Evolutionary conservation across 1,140 invertebrate genomes (phyloP), one percentile per base, ranked within the genome.

Genomic region (Achatina immaculata): DNA sequence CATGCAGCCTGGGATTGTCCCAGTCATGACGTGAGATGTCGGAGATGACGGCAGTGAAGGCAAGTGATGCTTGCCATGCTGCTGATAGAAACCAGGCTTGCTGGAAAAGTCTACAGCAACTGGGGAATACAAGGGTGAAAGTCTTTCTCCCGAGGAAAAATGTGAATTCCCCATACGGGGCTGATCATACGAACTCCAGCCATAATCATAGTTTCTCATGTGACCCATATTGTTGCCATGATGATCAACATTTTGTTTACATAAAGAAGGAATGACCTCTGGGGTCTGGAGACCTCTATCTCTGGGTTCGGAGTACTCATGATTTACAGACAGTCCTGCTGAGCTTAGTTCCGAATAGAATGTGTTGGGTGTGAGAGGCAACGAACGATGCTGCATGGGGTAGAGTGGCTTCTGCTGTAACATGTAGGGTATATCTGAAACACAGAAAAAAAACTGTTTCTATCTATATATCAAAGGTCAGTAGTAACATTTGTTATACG

Each of bases 341-440:
- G 76, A 78, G 7, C 76, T 65, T 11, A 65, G 3, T 21, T 69
- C 76, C 21, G 76, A 66, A 40, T 78, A 78, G 65, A 78, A 78
- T 19, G 58, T 68, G 76, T 42, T 42, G 31, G 76, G 51, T 6
- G 76, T 62, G n/a, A 28, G 40, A 40, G 76, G 76, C 21, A 69
- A 24, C 1, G 76, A 68, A 21, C 76, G 51, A 38, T 78, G 76
- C 65, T 78, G 76, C 62, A 78, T 78, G 58, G 76, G 34, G 42
- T 45, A 48, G 2, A 45, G n/a, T 28, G 36, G n/a, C n/a, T 45
- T 66, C 31, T 28, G 58, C 16, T 78, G 40, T 69, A 66, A 36
- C 76, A 78, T 78, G 34, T 68, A 78, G 11, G 65, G 38, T 40
- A 78, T 68, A 24, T 78, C 76, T 78, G 76, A 68, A 62, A 68